A percentile compares a stretch with the other conserved stretches of the same genome.
Conservation (phyloP, 2,113 vertebrate genomes). For the Bos indicus region DNA sequence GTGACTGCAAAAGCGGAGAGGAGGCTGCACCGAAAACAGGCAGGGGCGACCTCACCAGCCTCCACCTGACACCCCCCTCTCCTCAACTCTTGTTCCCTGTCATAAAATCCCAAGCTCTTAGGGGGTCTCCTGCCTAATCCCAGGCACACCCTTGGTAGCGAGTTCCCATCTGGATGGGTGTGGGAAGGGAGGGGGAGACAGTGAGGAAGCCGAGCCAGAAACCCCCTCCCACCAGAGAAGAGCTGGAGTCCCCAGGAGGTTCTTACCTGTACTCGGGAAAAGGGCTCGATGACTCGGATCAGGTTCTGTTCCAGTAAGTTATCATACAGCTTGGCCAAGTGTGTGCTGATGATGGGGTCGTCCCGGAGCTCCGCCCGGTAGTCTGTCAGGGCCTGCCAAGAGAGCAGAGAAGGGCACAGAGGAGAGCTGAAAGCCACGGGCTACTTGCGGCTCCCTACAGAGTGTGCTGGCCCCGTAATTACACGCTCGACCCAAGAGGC, state of each 20-base stretch:
- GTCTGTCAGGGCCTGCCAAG: slow-evolving; percentile 92
- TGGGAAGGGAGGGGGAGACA: neutral
- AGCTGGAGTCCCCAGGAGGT: neutral
- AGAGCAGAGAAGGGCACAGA: neutral
- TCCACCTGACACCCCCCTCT: neutral
- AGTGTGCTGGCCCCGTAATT: neutral
- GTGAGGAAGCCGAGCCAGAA: neutral
- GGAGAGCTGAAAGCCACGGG: neutral
- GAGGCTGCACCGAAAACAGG: neutral
- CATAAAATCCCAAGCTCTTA: neutral
- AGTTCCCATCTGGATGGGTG: neutral
- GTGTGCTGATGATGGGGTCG: slow-evolving; percentile 97
- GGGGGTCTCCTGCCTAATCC: neutral
- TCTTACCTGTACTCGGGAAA: slow-evolving; percentile 97
- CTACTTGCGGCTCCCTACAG: neutral
- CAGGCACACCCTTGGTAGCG: neutral
- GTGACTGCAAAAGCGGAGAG: neutral
- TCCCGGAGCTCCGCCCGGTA: slow-evolving; percentile 96
- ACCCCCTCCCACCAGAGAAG: neutral
- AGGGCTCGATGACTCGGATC: slow-evolving; percentile 98
- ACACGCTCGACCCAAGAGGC: neutral
- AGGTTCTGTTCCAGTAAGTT: slow-evolving; percentile 99
- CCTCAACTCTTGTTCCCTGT: neutral
- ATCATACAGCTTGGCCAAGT: slow-evolving; percentile 96
- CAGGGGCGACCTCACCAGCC: neutral